phyloP scores from a whole-genome alignment of 1,140 invertebrate species.

The Rhynchophorus ferrugineus region DNA sequence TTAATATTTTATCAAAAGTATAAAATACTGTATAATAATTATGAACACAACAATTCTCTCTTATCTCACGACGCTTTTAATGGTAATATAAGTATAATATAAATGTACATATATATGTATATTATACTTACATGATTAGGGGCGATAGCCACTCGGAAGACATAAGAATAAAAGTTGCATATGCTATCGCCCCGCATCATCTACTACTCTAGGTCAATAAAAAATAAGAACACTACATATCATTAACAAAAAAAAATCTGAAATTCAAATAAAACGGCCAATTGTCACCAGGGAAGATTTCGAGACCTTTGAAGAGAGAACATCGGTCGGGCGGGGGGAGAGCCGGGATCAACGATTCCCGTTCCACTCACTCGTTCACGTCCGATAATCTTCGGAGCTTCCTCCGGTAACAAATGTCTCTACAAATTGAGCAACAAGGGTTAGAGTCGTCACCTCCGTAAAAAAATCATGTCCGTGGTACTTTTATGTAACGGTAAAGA shows the following conservation, averaged over 20 bases:
- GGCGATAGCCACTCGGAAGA: slow-evolving; percentile 30
- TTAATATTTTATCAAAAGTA: slow-evolving; percentile 40
- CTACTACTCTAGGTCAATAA: slow-evolving; percentile 7
- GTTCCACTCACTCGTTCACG: no score
- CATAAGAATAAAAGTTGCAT: slow-evolving; percentile 21
- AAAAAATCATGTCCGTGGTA: no score
- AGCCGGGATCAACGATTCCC: no score
- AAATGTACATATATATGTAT: no score
- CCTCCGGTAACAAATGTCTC: not conserved
- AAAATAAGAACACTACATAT: slow-evolving; percentile 21
- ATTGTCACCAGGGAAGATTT: not conserved
- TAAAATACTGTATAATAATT: slow-evolving; percentile 43
- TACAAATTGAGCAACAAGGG: slow-evolving; percentile 19
- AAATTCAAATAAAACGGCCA: slow-evolving; percentile 6
- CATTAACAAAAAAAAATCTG: slow-evolving; percentile 16
- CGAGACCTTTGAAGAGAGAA: no score
- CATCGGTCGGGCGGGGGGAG: no score
- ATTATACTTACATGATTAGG: no score
- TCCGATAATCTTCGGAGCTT: no score
- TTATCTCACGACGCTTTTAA: slow-evolving; percentile 37
- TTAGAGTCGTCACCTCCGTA: slow-evolving; percentile 14
- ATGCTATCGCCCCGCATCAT: slow-evolving; percentile 7
- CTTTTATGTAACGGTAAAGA: no score
- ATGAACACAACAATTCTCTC: slow-evolving; percentile 44
- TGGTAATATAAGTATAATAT: no score